A percentile compares a stretch with the other conserved stretches of the same genome.
phyloP scores from a whole-genome alignment of 2,797 vertebrate species.

The Sebastes dallii region DNA sequence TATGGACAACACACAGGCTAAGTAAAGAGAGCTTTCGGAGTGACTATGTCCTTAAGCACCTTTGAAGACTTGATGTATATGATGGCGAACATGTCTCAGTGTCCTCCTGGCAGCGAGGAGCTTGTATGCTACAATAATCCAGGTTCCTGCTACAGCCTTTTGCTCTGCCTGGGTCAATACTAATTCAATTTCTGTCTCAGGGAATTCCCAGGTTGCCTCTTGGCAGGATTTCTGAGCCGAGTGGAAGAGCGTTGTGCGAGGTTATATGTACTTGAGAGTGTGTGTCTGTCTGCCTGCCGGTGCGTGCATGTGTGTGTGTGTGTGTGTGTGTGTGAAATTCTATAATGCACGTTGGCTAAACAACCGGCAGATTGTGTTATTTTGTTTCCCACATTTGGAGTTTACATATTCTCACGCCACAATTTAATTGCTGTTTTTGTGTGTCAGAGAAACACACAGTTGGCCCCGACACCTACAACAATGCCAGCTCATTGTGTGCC shows the following conservation, averaged over 20 bases:
- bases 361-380: constrained; percentile 31
- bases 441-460: constrained; percentile 39
- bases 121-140: constrained; percentile 68
- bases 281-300: background rate
- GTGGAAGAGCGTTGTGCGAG: constrained; percentile 50
- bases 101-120: constrained; percentile 51
- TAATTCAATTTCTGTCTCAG: constrained; percentile 78
- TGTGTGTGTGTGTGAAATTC: constrained; percentile 1
- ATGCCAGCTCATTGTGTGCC: constrained; percentile 55
- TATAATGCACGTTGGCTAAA: constrained; percentile 18
- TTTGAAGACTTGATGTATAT: constrained; percentile 17
- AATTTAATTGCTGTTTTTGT: constrained; percentile 61
- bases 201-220: constrained; percentile 76
- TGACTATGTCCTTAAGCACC: constrained; percentile 4
- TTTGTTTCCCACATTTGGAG: constrained; percentile 55
- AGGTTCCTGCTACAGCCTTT: constrained; percentile 60
- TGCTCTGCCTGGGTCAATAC: constrained; percentile 74
- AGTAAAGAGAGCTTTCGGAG: background rate
- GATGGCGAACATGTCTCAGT: constrained; percentile 54
- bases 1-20: background rate
- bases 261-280: constrained; percentile 34
- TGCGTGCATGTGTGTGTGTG: background rate
- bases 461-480: constrained; percentile 54
- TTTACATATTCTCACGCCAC: constrained; percentile 22
- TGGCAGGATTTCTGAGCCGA: constrained; percentile 72